Conservation (phyloP, 2,888 invertebrate species). For the Brenthis ino region DNA sequence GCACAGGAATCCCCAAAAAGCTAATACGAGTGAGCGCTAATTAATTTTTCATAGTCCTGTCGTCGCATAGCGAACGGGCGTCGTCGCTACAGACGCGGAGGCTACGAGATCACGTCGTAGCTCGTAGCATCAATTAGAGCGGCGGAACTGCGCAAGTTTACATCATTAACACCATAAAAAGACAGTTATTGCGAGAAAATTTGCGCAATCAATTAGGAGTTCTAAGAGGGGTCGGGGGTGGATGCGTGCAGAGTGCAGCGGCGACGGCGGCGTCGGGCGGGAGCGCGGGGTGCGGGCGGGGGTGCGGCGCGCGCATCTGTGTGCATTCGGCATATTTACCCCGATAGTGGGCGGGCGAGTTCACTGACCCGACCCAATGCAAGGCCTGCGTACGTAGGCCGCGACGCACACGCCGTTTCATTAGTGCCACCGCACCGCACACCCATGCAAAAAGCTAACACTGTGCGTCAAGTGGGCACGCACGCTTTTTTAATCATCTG, state of each 20-base stretch:
- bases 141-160: slow-evolving; percentile 75
- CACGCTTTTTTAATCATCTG: slow-evolving; percentile 56
- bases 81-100: slow-evolving; percentile 42
- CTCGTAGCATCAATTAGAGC: slow-evolving; percentile 71
- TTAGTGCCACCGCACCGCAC: slow-evolving; percentile 71
- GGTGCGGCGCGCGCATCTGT: slow-evolving; percentile 79
- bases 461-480: slow-evolving; percentile 75
- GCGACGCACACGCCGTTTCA: slow-evolving; percentile 74
- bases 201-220: slow-evolving; percentile 82
- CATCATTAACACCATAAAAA: slow-evolving; percentile 81
- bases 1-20: slow-evolving; percentile 51
- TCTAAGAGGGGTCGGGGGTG: slow-evolving; percentile 69
- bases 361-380: slow-evolving; percentile 81
- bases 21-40: slow-evolving; percentile 57
- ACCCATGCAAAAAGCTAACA: slow-evolving; percentile 74
- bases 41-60: slow-evolving; percentile 66
- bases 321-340: slow-evolving; percentile 83
- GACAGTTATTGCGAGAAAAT: slow-evolving; percentile 82
- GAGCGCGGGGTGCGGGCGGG: slow-evolving; percentile 51
- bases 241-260: slow-evolving; percentile 74
- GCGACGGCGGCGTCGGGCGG: slow-evolving; percentile 56
- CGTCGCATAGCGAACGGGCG: slow-evolving; percentile 59
- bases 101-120: slow-evolving; percentile 49
- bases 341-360: slow-evolving; percentile 80
- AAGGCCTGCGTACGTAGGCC: slow-evolving; percentile 77